Base-by-base conservation (phyloP, 1,140 invertebrate species). In the Gryon sp. region DNA sequence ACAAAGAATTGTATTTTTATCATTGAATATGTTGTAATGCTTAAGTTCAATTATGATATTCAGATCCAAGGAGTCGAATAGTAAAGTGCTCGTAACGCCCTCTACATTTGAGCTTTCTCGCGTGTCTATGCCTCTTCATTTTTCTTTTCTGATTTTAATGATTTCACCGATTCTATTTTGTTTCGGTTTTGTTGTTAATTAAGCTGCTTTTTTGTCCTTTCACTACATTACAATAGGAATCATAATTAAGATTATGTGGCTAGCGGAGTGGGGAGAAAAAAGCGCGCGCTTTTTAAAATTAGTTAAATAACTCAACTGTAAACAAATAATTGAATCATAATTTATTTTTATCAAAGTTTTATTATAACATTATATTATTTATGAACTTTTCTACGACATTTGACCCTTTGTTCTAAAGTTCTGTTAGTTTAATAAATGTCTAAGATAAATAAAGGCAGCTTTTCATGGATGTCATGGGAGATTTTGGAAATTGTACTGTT, bases 1-100 rank as follows among this genome's bases (percentile, higher is more conserved):
- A 74, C 53, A 74, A 65, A 74, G 70, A 74, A 59, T 65, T 22
- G 60, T 43, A 55, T 66, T 74, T 57, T 65, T 65, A 60, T 74
- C 53, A 22, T n/a, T 28, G 60, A 41, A 38, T 60, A 60, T 66
- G 60, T 74, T 45, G 52, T 45, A 59, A 57, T 43, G 60, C 68
- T 50, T 36, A 52, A 66, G 43, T 45, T 52, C 45, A 65, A 66
- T 74, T 73, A 52, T 19, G 69, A 73, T 38, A 73, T 73, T 65
- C 43, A 60, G 38, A 40, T 28, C 43, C 70, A 60, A 50, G 52
- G 14, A 60, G 50, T 32, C 59, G 52, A 57, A 7, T 14, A 40
- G 32, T 55, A 48, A 48, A 63, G 50, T 48, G 45, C 40, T 55
- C 57, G 32, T 50, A 11, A 38, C 59, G 50, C 69, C 50, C 68